These are phyloP conservation scores for human DNA, from an alignment of 2,113 vertebrate genomes.

Conservation along the genomic window GRCh38 chr11:107128001-107128500, in stretches of 20 bases:
- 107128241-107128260: not conserved
- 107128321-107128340: not conserved
- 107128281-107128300: not conserved
- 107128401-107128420: not conserved
- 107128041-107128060: conserved; percentile 4
- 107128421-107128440: not conserved
- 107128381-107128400: not conserved
- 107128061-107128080: conserved; percentile 24
- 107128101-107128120: conserved; percentile 20
- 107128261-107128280: not conserved
- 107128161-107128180: not conserved
- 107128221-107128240: not conserved
- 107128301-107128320: not conserved
- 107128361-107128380: not conserved
- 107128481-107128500: not conserved
- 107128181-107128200: not conserved
- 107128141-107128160: not conserved
- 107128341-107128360: not conserved
- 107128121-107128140: not conserved
- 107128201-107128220: not conserved
- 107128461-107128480: not conserved
- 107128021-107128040: conserved; percentile 11
- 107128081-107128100: not conserved
- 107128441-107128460: not conserved
- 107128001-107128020: conserved; percentile 5